Base-by-base conservation (phyloP, 1,140 invertebrate species). In the Drosophila bifasciata region DNA sequence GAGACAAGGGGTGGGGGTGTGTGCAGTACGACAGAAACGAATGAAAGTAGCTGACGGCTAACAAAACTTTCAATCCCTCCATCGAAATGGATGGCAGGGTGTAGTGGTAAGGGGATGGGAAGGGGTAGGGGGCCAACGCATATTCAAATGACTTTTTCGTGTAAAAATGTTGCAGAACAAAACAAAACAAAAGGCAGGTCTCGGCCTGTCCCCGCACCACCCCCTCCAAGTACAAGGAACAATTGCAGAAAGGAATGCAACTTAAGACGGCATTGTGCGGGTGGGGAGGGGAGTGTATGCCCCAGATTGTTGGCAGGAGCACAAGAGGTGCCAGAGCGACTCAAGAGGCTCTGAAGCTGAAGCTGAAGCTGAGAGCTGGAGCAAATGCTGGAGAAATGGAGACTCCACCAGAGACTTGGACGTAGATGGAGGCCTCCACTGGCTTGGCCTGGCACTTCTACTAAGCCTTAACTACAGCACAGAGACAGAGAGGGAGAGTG, bases 61-160 rank as follows among this genome's bases (percentile, higher is more conserved):
- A 81, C 79, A 72, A 85, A 84, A 84, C 81, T 85, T 84, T 86
- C 80, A 84, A 84, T 84, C 71, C 32, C 32, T 36, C 11, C 32
- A 36, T 36, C 76, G 53, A 43, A 46, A 48, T 11, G 28, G n/a
- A 46, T n/a, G 44, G 17, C 8, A 48, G 15, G 28, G 48, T 16
- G 45, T 15, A 4, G 23, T 9, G 28, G 8, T n/a, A 23, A 25
- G 28, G 23, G 44, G 51, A 19, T 21, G 40, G 9, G 40, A 32
- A 46, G 51, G 63, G 68, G 50, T 55, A 40, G 32, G 48, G 46
- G 21, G 69, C 39, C 75, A 76, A 74, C 79, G 79, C 79, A 86
- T 85, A 85, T 85, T 85, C 83, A 85, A 85, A 85, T 85, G 81
- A 85, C 81, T 86, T 85, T 85, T 85, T 85, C 81, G 81, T 85